Base-by-base conservation (phyloP, 2,888 invertebrate species). In the Leucania comma region DNA sequence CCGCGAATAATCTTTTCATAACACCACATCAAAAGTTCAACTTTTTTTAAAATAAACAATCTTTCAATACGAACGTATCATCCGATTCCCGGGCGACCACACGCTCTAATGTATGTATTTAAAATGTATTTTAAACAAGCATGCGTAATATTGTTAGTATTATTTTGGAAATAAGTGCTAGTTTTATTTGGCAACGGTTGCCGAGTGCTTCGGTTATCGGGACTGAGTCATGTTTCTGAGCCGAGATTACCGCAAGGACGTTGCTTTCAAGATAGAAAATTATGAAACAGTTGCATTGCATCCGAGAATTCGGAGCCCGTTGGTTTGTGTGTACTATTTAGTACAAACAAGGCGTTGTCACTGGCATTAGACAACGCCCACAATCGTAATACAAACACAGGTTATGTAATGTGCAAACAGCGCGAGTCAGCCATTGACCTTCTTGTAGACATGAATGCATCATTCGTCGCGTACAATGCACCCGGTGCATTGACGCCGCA, bases 391-490 rank as follows among this genome's bases (percentile, higher is more conserved):
- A 87, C 90, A 92, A 91, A 93, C 91, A 90, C 84, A 84, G 80
- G 88, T 95, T 94, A 94, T 92, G 91, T 94, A 94, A 94, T 78
- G 85, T 90, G 91, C 90, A 90, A 92, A 93, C 92, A 90, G 75
- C 73, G 78, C 76, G 83, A 88, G 78, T 83, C 91, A 93, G 93
- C 87, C 95, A 94, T 90, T 93, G 94, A 94, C 94, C 95, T 94
- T 93, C 90, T 88, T 85, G 86, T 90, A 92, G 91, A 92, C 90
- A 91, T 93, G 93, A 94, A 93, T 94, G 93, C 94, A 93, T 92
- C 93, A 93, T 91, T 92, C 88, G 91, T 81, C 63, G 87, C 87
- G 94, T 91, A 89, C 94, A 90, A 93, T 93, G 94, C 93, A 92
- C 95, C 84, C 91, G 86, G 90, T 88, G 90, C 91, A 90, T 89